phyloP scores from a whole-genome alignment of 2,888 invertebrate species.

The Lasioglossum figueresi region DNA sequence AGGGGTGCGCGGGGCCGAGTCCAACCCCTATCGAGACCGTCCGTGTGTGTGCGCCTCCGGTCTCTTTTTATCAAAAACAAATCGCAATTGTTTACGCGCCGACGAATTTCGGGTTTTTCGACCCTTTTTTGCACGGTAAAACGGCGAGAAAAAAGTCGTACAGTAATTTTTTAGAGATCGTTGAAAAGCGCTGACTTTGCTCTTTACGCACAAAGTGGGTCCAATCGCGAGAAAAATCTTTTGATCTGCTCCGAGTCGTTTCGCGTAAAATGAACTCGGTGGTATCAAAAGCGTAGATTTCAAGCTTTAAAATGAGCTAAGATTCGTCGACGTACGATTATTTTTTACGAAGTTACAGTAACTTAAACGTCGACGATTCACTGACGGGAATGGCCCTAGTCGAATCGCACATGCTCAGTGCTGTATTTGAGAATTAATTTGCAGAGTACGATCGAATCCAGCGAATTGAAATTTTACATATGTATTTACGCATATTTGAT shows the following conservation, averaged over 20 bases:
- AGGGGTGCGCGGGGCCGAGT: neutral
- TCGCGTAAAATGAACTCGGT: fast-evolving
- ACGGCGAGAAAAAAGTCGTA: neutral
- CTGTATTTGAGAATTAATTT: neutral
- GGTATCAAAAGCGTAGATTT: neutral
- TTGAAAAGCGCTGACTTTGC: neutral
- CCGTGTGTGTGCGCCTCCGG: neutral
- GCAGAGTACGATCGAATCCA: neutral
- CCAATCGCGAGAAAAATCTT: neutral
- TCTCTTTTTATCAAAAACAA: neutral
- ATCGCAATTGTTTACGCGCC: neutral
- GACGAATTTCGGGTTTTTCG: neutral
- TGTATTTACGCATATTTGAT: neutral
- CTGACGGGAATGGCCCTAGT: neutral
- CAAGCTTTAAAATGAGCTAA: neutral
- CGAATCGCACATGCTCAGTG: neutral
- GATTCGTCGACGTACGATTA: neutral
- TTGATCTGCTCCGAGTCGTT: neutral
- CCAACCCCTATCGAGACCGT: neutral
- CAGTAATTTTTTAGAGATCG: neutral
- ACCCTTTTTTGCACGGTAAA: neutral
- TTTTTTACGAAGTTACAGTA: neutral
- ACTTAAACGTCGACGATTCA: neutral
- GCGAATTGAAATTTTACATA: neutral
- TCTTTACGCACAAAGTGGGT: fast-evolving